Conservation (phyloP, 2,113 vertebrate genomes). For the Bubo blakistoni region DNA sequence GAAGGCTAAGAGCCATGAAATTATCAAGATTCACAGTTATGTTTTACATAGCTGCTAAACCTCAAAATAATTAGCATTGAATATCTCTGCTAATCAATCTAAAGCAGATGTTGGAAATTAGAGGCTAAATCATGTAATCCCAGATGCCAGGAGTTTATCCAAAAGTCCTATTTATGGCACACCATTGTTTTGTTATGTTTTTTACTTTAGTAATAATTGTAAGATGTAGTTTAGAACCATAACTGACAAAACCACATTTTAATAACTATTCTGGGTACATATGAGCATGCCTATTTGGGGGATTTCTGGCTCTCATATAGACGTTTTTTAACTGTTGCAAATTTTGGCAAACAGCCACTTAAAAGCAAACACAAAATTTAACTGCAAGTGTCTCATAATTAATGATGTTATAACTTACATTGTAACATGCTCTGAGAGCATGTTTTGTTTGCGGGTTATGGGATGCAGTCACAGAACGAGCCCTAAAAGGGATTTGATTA, state of each 20-base stretch:
- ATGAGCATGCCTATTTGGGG: not conserved
- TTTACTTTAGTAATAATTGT: not conserved
- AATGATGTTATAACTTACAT: not conserved
- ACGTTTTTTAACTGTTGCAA: not conserved
- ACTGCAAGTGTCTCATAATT: not conserved
- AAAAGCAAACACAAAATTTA: not conserved
- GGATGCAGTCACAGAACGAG: not conserved
- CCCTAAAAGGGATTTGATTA: not conserved
- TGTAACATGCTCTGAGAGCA: not conserved
- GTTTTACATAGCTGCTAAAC: not conserved
- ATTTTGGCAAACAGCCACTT: not conserved
- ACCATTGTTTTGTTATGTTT: not conserved
- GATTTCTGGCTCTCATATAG: not conserved
- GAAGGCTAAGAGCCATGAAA: not conserved
- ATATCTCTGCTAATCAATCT: not conserved
- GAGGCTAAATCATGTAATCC: not conserved
- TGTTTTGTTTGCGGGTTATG: not conserved
- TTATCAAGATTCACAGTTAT: not conserved
- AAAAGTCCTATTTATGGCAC: not conserved
- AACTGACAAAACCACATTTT: not conserved
- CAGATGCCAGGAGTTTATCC: not conserved
- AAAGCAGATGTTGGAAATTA: conserved; percentile 15
- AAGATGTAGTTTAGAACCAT: not conserved
- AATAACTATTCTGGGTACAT: not conserved
- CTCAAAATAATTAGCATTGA: not conserved